Evolutionary conservation across 2,113 vertebrate genomes (phyloP).

Genomic region (Chitala chitala): DNA sequence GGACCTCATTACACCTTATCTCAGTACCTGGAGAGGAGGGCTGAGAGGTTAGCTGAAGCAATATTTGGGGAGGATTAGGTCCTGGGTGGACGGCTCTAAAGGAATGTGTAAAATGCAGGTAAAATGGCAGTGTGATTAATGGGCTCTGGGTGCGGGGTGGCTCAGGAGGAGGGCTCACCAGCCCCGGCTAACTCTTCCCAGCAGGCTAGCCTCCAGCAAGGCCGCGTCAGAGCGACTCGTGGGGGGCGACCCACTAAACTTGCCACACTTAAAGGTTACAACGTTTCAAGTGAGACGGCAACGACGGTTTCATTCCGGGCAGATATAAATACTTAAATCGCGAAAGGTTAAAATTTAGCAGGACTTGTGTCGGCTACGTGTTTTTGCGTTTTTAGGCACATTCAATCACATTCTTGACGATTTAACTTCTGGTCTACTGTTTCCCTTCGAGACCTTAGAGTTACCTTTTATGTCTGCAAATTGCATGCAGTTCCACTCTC

Average conservation of each 20-base stretch:
- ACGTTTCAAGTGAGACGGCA: too few species aligned
- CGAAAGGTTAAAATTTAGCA: too few species aligned
- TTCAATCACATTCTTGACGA: too few species aligned
- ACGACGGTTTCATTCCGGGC: too few species aligned
- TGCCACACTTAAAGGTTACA: neutral
- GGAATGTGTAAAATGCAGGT: neutral
- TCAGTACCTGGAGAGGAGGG: constrained; percentile 24
- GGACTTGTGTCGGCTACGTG: too few species aligned
- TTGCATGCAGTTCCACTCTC: neutral
- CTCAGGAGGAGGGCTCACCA: neutral
- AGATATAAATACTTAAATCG: too few species aligned
- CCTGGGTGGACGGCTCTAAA: neutral
- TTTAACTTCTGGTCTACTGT: too few species aligned
- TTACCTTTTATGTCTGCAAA: neutral
- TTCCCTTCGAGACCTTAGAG: too few species aligned
- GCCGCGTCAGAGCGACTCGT: neutral
- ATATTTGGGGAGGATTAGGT: constrained; percentile 25
- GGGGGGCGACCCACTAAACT: neutral
- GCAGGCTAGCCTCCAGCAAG: neutral
- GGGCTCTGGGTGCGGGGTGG: neutral
- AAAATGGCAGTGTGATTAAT: constrained; percentile 19
- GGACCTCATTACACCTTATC: constrained; percentile 63
- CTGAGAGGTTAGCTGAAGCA: constrained; percentile 27
- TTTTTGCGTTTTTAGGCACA: too few species aligned
- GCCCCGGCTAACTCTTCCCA: neutral